Evolutionary conservation across 2,888 invertebrate genomes (phyloP).

Genomic region (Drosophila glabriapex): DNA sequence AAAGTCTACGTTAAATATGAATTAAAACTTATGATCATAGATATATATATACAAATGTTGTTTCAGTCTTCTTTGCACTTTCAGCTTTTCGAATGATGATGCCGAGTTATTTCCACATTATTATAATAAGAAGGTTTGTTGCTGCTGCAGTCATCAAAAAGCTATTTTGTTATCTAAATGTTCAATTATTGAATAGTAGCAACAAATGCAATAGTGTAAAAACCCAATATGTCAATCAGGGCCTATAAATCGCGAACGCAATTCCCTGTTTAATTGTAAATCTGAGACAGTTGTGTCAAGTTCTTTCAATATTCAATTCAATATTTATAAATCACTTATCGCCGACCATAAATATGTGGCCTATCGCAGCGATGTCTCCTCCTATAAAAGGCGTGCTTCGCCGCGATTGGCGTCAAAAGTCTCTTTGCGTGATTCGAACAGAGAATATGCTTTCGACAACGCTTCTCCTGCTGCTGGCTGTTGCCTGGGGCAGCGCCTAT

Average conservation of each 20-base stretch:
- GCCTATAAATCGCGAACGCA: background rate
- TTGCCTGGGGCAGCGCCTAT: slow-evolving; percentile 28
- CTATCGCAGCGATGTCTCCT: slow-evolving; percentile 20
- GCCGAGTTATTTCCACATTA: background rate
- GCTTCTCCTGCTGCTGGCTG: slow-evolving; percentile 40
- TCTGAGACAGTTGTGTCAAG: slow-evolving; percentile 7
- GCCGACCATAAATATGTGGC: slow-evolving; percentile 47
- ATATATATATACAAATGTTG: background rate
- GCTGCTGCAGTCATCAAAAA: background rate
- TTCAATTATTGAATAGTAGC: too few relatives aligned
- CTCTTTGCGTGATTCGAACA: background rate
- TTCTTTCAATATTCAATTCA: background rate
- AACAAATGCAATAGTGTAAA: background rate
- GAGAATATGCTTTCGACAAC: slow-evolving; percentile 30
- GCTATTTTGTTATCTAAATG: background rate
- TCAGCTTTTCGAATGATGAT: background rate
- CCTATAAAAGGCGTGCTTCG: slow-evolving; percentile 34
- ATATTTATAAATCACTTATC: slow-evolving; percentile 47
- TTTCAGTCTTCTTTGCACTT: background rate
- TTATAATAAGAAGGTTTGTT: background rate
- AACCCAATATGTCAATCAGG: slow-evolving; percentile 12
- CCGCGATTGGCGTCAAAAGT: background rate
- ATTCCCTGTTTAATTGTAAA: slow-evolving; percentile 17
- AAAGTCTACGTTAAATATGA: background rate
- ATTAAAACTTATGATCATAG: background rate